Evolutionary conservation across 2,797 vertebrate species (phyloP).

Genomic region (Xenops minutus): DNA sequence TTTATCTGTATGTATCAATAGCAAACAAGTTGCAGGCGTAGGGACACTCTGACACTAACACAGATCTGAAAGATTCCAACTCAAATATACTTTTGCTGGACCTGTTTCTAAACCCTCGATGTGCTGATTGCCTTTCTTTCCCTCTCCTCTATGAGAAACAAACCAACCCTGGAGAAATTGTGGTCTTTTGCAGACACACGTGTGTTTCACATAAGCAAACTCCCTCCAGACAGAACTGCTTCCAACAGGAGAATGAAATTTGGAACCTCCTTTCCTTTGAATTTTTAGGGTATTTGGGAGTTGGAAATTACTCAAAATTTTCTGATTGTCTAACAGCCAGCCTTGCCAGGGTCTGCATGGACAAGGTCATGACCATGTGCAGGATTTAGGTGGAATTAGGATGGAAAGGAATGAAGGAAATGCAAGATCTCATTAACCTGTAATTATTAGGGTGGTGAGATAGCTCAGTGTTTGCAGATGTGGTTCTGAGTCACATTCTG

Average conservation of each 20-base stretch:
- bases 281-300: background rate
- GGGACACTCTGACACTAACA: background rate
- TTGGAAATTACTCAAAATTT: background rate
- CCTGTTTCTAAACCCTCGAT: background rate
- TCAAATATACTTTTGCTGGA: background rate
- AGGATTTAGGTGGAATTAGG: too few species aligned
- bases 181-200: rapidly evolving
- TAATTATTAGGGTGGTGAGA: background rate
- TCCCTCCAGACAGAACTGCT: background rate
- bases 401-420: background rate
- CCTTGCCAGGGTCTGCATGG: background rate
- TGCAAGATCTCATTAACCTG: background rate
- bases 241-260: background rate
- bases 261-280: background rate
- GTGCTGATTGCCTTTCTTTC: background rate
- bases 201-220: background rate
- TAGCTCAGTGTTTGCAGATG: background rate
- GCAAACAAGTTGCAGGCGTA: background rate
- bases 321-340: background rate
- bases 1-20: background rate
- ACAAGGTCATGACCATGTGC: rapidly evolving
- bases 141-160: background rate
- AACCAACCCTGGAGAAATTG: background rate
- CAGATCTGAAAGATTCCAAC: background rate
- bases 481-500: background rate